Conservation (phyloP, 2,797 vertebrate genomes). For the Pteropus rufus region DNA sequence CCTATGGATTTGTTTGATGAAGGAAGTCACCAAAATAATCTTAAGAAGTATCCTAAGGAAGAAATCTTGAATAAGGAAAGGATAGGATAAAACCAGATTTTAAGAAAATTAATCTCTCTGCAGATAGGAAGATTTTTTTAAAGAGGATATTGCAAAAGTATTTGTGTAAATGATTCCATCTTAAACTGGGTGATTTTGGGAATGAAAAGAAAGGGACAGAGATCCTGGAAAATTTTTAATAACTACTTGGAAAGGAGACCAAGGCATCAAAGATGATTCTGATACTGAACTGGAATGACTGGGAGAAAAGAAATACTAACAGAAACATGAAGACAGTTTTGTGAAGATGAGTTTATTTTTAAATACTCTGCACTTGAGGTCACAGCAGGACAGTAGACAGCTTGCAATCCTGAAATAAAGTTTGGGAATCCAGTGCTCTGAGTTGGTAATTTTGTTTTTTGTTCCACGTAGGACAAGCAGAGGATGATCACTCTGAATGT, state of each 20-base stretch:
- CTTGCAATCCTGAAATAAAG: conserved; percentile 12
- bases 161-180: not conserved
- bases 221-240: not conserved
- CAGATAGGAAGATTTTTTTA: not conserved
- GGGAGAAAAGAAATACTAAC: not conserved
- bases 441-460: not conserved
- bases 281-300: not conserved
- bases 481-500: not conserved
- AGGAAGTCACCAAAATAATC: conserved; percentile 9
- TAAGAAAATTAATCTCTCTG: conserved; percentile 7
- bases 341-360: conserved; percentile 47
- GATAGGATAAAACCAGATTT: not conserved
- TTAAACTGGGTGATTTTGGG: not conserved
- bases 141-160: not conserved
- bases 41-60: not conserved
- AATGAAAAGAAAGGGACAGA: not conserved
- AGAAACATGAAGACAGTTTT: conserved; percentile 42
- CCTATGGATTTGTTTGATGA: not conserved
- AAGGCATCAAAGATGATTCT: not conserved
- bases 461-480: not conserved
- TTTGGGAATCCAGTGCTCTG: not conserved
- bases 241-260: not conserved
- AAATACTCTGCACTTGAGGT: conserved; percentile 4
- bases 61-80: not conserved
- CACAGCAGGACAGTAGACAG: not conserved